Evolutionary conservation across 2,888 invertebrate species (phyloP).

Genomic region (Heterodera filipjevi): DNA sequence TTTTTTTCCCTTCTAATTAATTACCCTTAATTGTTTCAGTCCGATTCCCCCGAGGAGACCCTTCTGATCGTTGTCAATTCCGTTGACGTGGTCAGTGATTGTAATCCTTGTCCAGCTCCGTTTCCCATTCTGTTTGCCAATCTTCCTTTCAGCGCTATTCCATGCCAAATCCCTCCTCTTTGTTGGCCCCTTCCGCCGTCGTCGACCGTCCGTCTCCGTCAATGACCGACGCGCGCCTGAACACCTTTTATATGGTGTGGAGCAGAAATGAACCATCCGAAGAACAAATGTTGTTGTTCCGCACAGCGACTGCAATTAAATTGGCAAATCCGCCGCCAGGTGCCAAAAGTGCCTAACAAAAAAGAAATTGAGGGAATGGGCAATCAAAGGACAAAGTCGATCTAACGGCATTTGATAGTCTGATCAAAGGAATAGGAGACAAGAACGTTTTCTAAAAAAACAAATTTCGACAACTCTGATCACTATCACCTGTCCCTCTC

Average conservation of each 20-base stretch:
- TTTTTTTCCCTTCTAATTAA: no score
- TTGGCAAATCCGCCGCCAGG: constrained; percentile 59
- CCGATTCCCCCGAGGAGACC: constrained; percentile 51
- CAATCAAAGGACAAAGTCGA: no score
- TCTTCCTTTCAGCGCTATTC: not conserved
- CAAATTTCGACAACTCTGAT: no score
- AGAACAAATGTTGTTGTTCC: constrained; percentile 30
- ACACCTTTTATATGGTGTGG: constrained; percentile 51
- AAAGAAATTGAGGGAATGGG: not conserved
- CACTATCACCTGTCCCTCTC: not conserved
- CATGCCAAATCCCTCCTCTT: not conserved
- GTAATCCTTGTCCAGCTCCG: not conserved
- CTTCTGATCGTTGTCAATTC: constrained; percentile 54
- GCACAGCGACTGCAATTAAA: constrained; percentile 45
- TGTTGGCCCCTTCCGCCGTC: not conserved
- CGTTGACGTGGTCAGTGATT: constrained; percentile 41
- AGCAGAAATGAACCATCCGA: constrained; percentile 37
- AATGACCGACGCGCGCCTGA: constrained; percentile 38
- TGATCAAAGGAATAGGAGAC: no score
- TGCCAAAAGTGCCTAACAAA: constrained; percentile 5
- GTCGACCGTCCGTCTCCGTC: not conserved
- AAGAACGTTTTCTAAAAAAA: no score
- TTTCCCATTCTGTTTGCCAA: not conserved
- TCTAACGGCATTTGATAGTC: no score
- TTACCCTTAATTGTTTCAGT: constrained; percentile 21